Evolutionary conservation across 2,888 invertebrate genomes (phyloP).

Genomic region (Drosophila ezoana): DNA sequence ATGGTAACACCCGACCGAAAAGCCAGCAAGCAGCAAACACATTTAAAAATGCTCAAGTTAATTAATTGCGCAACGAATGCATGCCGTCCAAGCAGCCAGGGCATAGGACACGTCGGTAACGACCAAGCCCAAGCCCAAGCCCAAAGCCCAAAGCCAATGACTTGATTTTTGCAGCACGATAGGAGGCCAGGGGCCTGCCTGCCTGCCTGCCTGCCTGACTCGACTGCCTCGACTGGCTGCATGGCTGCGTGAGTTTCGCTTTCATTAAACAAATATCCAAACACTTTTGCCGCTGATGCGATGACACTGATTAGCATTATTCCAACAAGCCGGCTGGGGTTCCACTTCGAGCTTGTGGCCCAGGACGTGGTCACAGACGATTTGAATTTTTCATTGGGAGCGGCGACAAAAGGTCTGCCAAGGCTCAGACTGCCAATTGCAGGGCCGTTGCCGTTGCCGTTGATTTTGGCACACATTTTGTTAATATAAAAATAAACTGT

Average conservation of each 20-base stretch:
- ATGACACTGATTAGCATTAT: constrained; percentile 70
- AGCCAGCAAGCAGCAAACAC: constrained; percentile 65
- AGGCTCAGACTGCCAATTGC: constrained; percentile 38
- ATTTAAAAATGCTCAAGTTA: constrained; percentile 79
- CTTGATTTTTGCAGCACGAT: constrained; percentile 69
- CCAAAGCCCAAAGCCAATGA: constrained; percentile 61
- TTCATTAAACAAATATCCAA: constrained; percentile 80
- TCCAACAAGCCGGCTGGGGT: constrained; percentile 40
- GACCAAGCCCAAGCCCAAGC: constrained; percentile 56
- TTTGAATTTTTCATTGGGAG: constrained; percentile 53
- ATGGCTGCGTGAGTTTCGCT: constrained; percentile 68
- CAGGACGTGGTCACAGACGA: constrained; percentile 28
- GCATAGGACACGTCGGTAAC: constrained; percentile 46
- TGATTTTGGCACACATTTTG: constrained; percentile 39
- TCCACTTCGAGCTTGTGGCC: constrained; percentile 7
- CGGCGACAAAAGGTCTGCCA: constrained; percentile 74
- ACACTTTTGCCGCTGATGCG: constrained; percentile 78
- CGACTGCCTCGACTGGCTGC: constrained; percentile 6
- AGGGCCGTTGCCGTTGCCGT: constrained; percentile 36
- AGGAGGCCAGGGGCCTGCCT: constrained; percentile 35
- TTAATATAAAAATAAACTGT: constrained; percentile 3
- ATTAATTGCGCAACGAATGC: constrained; percentile 76
- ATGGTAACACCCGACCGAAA: constrained; percentile 69
- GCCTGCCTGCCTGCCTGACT: not conserved
- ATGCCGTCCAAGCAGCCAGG: constrained; percentile 26